These are phyloP conservation scores for Bos taurus DNA, from an alignment of 2,113 vertebrate species.

Conservation along the genomic window DNA sequence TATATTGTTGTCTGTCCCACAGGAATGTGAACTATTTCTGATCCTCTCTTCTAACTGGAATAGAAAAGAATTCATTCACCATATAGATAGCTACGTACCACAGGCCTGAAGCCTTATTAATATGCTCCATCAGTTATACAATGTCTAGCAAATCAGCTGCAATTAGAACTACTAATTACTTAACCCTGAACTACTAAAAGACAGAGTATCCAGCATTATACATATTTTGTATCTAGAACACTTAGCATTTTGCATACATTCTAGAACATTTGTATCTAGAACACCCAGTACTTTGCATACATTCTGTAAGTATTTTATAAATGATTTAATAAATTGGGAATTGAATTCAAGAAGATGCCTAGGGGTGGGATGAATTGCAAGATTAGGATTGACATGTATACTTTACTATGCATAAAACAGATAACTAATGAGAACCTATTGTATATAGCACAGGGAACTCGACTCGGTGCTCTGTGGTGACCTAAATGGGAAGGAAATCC, in stretches of 20 bases:
- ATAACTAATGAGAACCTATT: background rate
- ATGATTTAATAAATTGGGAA: background rate
- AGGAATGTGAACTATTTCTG: background rate
- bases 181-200: background rate
- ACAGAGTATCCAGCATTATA: background rate
- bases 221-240: background rate
- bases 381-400: background rate
- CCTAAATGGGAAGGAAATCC: background rate
- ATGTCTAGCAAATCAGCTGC: background rate
- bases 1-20: background rate
- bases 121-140: background rate
- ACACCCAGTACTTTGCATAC: background rate
- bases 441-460: too few relatives aligned
- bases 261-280: background rate
- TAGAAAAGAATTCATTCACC: background rate
- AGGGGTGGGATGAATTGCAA: background rate
- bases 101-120: background rate
- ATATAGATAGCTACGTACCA: background rate
- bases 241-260: background rate
- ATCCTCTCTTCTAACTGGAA: background rate
- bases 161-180: background rate
- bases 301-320: background rate
- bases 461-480: background rate
- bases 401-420: background rate
- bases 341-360: slow-evolving; percentile 1